These are phyloP conservation scores for Porites divaricata DNA, from an alignment of 92 coral and sea anemone species.

Conservation along the genomic window DNA sequence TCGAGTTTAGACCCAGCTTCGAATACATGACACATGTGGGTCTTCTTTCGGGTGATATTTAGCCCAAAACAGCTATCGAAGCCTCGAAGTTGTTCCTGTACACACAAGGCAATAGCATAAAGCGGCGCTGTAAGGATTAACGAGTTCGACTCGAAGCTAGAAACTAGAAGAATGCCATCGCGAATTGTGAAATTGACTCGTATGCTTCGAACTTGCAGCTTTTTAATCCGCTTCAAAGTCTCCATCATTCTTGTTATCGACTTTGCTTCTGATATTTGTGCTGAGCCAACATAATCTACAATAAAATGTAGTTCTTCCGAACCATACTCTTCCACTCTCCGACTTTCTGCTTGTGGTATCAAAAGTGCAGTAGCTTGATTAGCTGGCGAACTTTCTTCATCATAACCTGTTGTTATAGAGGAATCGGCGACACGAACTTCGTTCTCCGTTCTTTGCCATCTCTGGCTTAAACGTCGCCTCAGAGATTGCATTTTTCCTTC, in stretches of 20 bases:
- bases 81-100: slow-evolving; percentile 93
- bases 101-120: slow-evolving; percentile 97
- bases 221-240: slow-evolving; percentile 92
- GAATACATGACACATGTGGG: slow-evolving; percentile 95
- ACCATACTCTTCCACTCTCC: slow-evolving; percentile 66
- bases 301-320: slow-evolving; percentile 90
- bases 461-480: slow-evolving; percentile 58
- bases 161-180: slow-evolving; percentile 93
- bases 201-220: slow-evolving; percentile 78
- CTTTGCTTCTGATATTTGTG: slow-evolving; percentile 93
- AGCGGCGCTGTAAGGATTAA: slow-evolving; percentile 93
- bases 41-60: slow-evolving; percentile 91
- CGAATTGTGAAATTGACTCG: slow-evolving; percentile 91
- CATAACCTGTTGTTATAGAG: slow-evolving; percentile 3
- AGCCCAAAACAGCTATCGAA: slow-evolving; percentile 91
- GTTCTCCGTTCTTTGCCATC: slow-evolving; percentile 46
- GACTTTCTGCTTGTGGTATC: slow-evolving; percentile 57
- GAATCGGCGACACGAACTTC: slow-evolving; percentile 46
- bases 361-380: slow-evolving; percentile 47
- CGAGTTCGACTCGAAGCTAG: slow-evolving; percentile 82
- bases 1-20: slow-evolving; percentile 96
- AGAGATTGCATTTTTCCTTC: slow-evolving; percentile 55
- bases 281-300: slow-evolving; percentile 94
- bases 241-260: slow-evolving; percentile 91
- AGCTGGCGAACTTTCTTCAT: slow-evolving; percentile 23